Percentiles rank a stretch among this genome's conserved stretches.
Conservation (phyloP, 1,140 invertebrate genomes). For the Tetragonula clypearis region DNA sequence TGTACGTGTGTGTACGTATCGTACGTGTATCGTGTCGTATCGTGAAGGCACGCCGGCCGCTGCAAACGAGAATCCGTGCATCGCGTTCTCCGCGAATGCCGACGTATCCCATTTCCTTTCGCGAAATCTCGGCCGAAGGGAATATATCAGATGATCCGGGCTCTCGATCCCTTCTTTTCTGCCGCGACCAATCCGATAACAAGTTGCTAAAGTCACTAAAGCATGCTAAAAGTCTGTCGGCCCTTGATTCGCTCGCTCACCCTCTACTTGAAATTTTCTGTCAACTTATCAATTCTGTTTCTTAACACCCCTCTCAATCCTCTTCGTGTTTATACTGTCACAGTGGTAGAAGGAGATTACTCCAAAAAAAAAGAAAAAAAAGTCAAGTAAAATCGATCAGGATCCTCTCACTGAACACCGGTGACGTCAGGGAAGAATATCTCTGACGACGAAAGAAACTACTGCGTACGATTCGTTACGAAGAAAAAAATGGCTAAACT, state of each 20-base stretch:
- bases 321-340: background rate
- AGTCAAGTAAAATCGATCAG: too few species aligned
- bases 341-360: too few species aligned
- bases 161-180: background rate
- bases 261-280: background rate
- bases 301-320: background rate
- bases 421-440: too few species aligned
- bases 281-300: background rate
- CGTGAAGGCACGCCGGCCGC: background rate
- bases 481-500: too few species aligned
- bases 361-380: too few species aligned
- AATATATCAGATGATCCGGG: background rate
- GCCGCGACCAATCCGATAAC: background rate
- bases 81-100: conserved; percentile 14
- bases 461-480: too few species aligned
- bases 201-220: background rate
- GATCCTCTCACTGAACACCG: too few species aligned
- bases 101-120: conserved; percentile 35
- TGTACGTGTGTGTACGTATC: too few species aligned
- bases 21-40: background rate
- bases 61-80: conserved; percentile 29
- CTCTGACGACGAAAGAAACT: too few species aligned
- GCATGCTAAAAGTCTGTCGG: too few species aligned
- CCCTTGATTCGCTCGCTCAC: background rate
- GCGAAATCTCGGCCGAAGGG: background rate